A percentile compares a stretch with the other conserved stretches of the same genome.
Conservation (phyloP, 2,113 vertebrate genomes). For the Oophaga pumilio region DNA sequence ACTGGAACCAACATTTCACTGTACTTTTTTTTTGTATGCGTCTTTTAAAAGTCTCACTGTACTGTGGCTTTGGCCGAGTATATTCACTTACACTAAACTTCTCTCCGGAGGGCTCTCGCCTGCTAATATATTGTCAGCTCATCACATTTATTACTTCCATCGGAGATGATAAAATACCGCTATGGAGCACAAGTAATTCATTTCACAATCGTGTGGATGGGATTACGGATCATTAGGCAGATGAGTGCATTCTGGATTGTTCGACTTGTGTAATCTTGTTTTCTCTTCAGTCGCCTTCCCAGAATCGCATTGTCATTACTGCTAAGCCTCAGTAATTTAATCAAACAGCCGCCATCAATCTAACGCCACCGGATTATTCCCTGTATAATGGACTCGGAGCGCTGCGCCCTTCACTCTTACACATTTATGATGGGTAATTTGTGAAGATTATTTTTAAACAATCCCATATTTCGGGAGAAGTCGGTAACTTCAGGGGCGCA, state of each 20-base stretch:
- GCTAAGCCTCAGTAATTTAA: conserved; percentile 65
- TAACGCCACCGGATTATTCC: conserved; percentile 60
- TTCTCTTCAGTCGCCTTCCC: conserved; percentile 71
- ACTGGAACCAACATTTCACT: too few species aligned
- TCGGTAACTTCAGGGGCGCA: neutral
- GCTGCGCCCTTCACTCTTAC: conserved; percentile 56
- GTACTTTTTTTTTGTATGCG: neutral
- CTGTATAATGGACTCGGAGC: conserved; percentile 26
- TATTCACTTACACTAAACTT: too few species aligned
- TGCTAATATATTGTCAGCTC: conserved; percentile 51
- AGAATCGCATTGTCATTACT: conserved; percentile 65
- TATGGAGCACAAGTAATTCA: conserved; percentile 68
- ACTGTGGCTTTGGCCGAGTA: neutral
- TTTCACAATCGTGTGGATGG: conserved; percentile 66
- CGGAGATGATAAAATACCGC: conserved; percentile 64
- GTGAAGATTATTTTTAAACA: conserved; percentile 34
- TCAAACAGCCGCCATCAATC: conserved; percentile 63
- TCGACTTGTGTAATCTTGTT: conserved; percentile 75
- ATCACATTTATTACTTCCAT: conserved; percentile 61
- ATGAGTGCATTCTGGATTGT: conserved; percentile 67
- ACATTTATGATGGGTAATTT: conserved; percentile 38
- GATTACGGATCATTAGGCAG: conserved; percentile 69
- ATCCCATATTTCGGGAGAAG: conserved; percentile 17
- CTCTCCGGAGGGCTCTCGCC: conserved; percentile 14
- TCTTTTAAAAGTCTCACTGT: neutral